These are phyloP conservation scores for Leptopilina clavipes DNA, from an alignment of 1,140 invertebrate species.

Conservation along the genomic window DNA sequence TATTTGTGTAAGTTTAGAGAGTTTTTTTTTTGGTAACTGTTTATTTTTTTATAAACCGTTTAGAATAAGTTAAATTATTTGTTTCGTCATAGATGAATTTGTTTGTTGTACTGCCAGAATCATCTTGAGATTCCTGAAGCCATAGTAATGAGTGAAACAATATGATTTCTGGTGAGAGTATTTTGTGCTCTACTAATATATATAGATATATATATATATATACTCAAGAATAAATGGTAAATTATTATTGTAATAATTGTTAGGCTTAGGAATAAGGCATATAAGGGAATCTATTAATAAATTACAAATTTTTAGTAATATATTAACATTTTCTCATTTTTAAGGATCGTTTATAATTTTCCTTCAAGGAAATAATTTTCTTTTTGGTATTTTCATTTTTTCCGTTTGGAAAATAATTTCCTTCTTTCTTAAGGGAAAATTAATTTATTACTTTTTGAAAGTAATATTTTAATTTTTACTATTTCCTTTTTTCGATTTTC, in stretches of 20 bases:
- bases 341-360: background rate
- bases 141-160: background rate
- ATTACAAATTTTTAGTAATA: constrained; percentile 13
- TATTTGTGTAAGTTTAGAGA: background rate
- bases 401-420: too few relatives aligned
- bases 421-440: background rate
- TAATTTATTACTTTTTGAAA: background rate
- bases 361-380: background rate
- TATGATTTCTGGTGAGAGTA: background rate
- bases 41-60: background rate
- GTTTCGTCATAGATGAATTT: background rate
- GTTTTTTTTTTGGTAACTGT: background rate
- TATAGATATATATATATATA: too few relatives aligned
- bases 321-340: background rate
- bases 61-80: constrained; percentile 15
- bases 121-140: constrained; percentile 11
- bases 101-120: constrained; percentile 19
- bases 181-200: background rate
- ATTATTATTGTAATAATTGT: background rate
- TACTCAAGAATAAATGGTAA: constrained; percentile 11
- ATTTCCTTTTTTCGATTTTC: background rate
- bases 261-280: background rate
- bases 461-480: background rate
- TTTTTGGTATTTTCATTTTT: too few relatives aligned
- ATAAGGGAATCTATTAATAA: constrained; percentile 20